Percentiles rank a stretch among this genome's conserved stretches.
Evolutionary conservation across 2,113 vertebrate species (phyloP).

Genomic region (Oenanthe oenanthe): DNA sequence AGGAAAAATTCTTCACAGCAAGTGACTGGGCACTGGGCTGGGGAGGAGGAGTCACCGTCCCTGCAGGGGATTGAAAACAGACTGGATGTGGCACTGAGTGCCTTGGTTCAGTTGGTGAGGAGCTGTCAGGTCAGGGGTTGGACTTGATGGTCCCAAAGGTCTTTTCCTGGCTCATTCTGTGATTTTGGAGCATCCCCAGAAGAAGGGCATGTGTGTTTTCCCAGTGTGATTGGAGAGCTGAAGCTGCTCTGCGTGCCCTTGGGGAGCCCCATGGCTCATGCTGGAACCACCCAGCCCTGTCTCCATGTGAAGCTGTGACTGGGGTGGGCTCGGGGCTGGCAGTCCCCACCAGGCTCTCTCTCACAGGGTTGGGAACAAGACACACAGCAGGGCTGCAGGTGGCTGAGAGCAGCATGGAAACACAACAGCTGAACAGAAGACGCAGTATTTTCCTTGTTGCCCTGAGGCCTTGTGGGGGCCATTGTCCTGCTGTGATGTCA

Average conservation of each 20-base stretch:
- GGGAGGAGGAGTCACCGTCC: no score
- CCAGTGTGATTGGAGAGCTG: neutral
- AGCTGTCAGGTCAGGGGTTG: no score
- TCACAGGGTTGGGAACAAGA: neutral
- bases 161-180: neutral
- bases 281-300: neutral
- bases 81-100: neutral
- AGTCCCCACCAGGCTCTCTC: neutral
- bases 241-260: neutral
- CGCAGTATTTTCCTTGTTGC: neutral
- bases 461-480: neutral
- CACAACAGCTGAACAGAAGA: neutral
- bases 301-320: accelerated
- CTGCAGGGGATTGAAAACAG: neutral
- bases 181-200: neutral
- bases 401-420: neutral
- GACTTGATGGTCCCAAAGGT: neutral
- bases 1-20: neutral
- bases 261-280: accelerated
- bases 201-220: no score
- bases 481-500: neutral
- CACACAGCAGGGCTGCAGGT: accelerated
- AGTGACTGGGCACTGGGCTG: neutral
- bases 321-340: neutral
- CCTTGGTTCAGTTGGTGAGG: no score